A percentile compares a stretch with the other conserved stretches of the same genome.
These are phyloP conservation scores for Periophthalmus modestus DNA, from an alignment of 2,113 vertebrate genomes.

Conservation along the genomic window DNA sequence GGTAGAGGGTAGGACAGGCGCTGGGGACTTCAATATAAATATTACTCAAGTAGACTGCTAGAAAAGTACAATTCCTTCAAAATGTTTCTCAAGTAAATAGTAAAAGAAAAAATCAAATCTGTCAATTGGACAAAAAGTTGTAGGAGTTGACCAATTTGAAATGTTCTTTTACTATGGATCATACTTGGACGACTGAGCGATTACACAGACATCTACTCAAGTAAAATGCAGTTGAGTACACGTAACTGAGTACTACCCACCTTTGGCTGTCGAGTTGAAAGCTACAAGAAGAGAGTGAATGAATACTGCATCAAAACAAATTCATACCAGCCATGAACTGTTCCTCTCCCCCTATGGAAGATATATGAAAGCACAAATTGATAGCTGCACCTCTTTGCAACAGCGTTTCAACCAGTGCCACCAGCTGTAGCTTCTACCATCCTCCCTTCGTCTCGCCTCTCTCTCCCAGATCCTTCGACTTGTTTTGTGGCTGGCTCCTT, in stretches of 20 bases:
- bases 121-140: too few species aligned
- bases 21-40: too few species aligned
- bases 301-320: not conserved
- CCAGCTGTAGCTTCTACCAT: not conserved
- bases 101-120: too few species aligned
- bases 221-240: too few species aligned
- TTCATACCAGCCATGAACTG: not conserved
- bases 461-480: not conserved
- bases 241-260: not conserved
- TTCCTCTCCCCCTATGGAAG: not conserved
- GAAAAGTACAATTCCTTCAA: too few species aligned
- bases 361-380: constrained; percentile 2
- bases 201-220: too few species aligned
- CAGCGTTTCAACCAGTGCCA: not conserved
- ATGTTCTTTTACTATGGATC: too few species aligned
- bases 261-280: not conserved
- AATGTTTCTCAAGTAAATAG: too few species aligned
- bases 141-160: too few species aligned
- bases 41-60: too few species aligned
- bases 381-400: not conserved
- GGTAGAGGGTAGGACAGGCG: too few species aligned
- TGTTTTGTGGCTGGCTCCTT: not conserved
- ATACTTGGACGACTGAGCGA: too few species aligned
- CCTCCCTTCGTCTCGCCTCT: not conserved
- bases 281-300: not conserved